Conservation (phyloP, 2,888 invertebrate species). For the Piscicola geometra region DNA sequence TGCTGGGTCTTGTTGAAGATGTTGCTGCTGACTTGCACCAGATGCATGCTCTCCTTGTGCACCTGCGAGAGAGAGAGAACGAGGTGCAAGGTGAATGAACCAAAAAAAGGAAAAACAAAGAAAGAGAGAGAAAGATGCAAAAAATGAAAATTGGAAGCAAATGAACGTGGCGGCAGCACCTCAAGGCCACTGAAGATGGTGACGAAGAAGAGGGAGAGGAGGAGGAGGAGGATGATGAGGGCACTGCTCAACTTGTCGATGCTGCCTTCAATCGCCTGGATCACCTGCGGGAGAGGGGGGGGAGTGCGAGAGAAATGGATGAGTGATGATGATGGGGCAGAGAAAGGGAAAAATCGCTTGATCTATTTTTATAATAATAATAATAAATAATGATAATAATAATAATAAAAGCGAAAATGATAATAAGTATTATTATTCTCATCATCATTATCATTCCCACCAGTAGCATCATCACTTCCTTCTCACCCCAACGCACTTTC, state of each 20-base stretch:
- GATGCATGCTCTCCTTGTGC: conserved; percentile 86
- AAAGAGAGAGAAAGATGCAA: no score
- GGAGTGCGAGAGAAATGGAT: not conserved
- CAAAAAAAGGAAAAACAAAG: not conserved
- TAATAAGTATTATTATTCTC: no score
- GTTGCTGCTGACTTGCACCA: conserved; percentile 81
- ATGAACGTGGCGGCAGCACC: conserved; percentile 58
- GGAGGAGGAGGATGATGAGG: conserved; percentile 77
- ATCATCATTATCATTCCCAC: no score
- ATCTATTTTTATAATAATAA: not conserved
- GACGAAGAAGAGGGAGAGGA: conserved; percentile 72
- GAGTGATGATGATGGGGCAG: not conserved
- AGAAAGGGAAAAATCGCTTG: not conserved
- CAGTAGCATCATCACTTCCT: not conserved
- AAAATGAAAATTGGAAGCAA: no score
- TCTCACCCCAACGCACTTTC: conserved; percentile 48
- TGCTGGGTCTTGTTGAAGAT: conserved; percentile 67
- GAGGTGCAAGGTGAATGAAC: not conserved
- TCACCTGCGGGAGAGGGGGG: conserved; percentile 48
- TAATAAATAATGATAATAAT: not conserved
- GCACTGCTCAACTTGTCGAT: conserved; percentile 81
- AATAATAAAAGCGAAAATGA: not conserved
- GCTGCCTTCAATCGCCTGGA: conserved; percentile 50
- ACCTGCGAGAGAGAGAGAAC: conserved; percentile 61
- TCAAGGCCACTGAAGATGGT: conserved; percentile 78